Evolutionary conservation across 2,888 invertebrate species (phyloP).

Genomic region (Phalera bucephala): DNA sequence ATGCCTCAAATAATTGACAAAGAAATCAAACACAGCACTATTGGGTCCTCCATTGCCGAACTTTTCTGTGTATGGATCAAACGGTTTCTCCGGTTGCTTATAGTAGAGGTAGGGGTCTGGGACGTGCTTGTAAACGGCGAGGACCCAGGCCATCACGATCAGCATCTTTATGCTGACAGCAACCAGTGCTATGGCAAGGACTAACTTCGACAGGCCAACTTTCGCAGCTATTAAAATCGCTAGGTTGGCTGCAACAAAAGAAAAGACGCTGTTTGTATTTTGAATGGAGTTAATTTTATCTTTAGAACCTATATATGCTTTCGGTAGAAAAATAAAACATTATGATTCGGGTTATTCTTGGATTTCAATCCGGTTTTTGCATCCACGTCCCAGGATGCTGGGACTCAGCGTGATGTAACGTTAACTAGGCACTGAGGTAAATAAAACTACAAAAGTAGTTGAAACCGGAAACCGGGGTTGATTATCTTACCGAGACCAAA

Average conservation of each 20-base stretch:
- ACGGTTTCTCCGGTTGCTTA: constrained; percentile 22
- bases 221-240: constrained; percentile 61
- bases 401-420: too few species aligned
- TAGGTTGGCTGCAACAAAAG: constrained; percentile 72
- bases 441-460: too few species aligned
- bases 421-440: too few species aligned
- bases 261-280: constrained; percentile 19
- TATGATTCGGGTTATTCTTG: too few species aligned
- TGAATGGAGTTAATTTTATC: too few species aligned
- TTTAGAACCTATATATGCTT: too few species aligned
- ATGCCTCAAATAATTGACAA: constrained; percentile 15
- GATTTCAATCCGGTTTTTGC: too few species aligned
- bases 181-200: constrained; percentile 56
- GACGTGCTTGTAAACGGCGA: constrained; percentile 59
- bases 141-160: constrained; percentile 62
- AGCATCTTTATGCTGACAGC: constrained; percentile 57
- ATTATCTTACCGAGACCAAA: too few species aligned
- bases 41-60: constrained; percentile 2
- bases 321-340: too few species aligned
- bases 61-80: constrained; percentile 6
- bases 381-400: too few species aligned
- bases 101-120: constrained; percentile 58
- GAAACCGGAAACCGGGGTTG: too few species aligned
- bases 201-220: constrained; percentile 65
- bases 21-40: constrained; percentile 3